phyloP scores from a whole-genome alignment of 2,888 invertebrate genomes.

The Habrosyne pyritoides region DNA sequence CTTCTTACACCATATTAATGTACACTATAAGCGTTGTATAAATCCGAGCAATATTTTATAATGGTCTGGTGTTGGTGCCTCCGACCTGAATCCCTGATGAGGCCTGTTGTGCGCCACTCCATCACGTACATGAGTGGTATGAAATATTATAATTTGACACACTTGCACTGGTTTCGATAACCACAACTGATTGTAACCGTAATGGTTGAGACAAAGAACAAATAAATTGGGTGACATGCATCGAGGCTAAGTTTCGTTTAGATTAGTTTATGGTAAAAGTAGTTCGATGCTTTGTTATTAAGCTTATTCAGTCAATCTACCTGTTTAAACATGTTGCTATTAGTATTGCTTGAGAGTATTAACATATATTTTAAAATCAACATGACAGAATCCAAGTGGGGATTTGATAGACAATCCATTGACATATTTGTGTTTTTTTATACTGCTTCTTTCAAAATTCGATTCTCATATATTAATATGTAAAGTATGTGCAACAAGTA shows the following conservation, averaged over 20 bases:
- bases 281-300: too few relatives aligned
- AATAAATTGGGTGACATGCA: constrained; percentile 18
- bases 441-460: too few relatives aligned
- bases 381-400: too few relatives aligned
- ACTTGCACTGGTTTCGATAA: constrained; percentile 54
- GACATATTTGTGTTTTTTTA: too few relatives aligned
- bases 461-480: too few relatives aligned
- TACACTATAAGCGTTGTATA: neutral
- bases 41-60: constrained; percentile 4
- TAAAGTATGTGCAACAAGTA: too few relatives aligned
- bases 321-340: too few relatives aligned
- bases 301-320: too few relatives aligned
- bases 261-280: neutral
- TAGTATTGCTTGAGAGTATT: too few relatives aligned
- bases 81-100: constrained; percentile 61
- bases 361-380: too few relatives aligned
- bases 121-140: constrained; percentile 58
- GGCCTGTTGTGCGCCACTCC: constrained; percentile 39
- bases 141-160: constrained; percentile 67
- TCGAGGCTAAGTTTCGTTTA: neutral
- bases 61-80: constrained; percentile 16
- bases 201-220: constrained; percentile 31
- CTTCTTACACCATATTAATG: neutral
- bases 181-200: constrained; percentile 40
- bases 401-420: too few relatives aligned